phyloP scores from a whole-genome alignment of 2,113 vertebrate genomes.

The Hipposideros armiger region DNA sequence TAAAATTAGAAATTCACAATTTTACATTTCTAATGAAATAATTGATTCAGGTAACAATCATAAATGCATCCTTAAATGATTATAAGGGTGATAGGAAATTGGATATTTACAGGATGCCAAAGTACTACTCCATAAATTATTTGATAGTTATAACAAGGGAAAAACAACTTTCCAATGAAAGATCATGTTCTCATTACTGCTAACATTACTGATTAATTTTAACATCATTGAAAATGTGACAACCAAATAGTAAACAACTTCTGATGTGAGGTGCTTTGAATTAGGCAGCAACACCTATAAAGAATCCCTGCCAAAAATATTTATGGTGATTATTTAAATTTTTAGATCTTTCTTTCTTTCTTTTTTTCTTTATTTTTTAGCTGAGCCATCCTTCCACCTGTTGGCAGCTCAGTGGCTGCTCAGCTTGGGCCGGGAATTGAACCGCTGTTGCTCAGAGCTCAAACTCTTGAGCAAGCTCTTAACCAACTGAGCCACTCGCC shows the following conservation, averaged over 20 bases:
- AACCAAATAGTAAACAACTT: background rate
- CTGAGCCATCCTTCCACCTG: too few species aligned
- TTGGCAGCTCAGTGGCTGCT: too few species aligned
- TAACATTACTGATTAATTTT: background rate
- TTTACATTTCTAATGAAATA: background rate
- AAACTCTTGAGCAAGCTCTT: too few species aligned
- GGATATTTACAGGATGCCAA: background rate
- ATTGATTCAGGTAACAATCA: background rate
- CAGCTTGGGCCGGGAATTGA: too few species aligned
- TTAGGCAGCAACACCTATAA: background rate
- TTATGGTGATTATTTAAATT: background rate
- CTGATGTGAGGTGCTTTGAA: background rate
- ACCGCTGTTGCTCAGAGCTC: too few species aligned
- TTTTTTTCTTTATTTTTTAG: too few species aligned
- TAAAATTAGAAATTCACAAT: background rate
- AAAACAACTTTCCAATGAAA: background rate
- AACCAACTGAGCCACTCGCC: too few species aligned
- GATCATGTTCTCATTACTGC: background rate
- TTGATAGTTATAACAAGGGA: background rate
- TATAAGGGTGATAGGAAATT: background rate
- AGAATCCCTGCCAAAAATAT: background rate
- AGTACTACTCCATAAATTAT: background rate
- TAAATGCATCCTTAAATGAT: constrained; percentile 3
- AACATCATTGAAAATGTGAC: background rate
- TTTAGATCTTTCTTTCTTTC: background rate